These are phyloP conservation scores for Zootermopsis nevadensis DNA, from an alignment of 2,888 invertebrate genomes.

Conservation along the genomic window DNA sequence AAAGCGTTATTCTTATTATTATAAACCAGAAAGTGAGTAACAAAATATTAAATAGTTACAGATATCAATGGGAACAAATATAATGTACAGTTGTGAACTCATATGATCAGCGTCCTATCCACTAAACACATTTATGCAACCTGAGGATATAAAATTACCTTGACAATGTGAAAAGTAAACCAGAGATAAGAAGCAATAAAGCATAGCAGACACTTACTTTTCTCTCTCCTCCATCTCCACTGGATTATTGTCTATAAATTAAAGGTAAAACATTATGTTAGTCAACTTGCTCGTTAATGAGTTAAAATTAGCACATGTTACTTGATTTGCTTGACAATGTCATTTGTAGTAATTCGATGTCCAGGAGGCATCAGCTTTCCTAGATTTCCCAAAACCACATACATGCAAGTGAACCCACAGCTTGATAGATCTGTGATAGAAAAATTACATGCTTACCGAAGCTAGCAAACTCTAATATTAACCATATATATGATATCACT, in stretches of 20 bases:
- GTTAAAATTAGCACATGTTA: conserved; percentile 35
- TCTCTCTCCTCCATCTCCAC: conserved; percentile 86
- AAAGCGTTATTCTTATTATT: neutral
- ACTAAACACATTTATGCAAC: neutral
- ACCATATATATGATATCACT: conserved; percentile 26
- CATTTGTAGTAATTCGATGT: conserved; percentile 41
- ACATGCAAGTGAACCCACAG: conserved; percentile 47
- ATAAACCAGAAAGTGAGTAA: neutral
- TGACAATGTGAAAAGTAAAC: neutral
- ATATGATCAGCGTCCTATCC: neutral
- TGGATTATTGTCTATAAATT: conserved; percentile 79
- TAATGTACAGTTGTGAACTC: neutral
- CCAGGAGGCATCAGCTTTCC: conserved; percentile 38
- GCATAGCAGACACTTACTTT: conserved; percentile 74
- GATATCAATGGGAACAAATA: neutral
- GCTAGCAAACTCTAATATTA: neutral
- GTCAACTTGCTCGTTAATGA: conserved; percentile 57
- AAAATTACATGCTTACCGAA: conserved; percentile 39
- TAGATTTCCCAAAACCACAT: conserved; percentile 28
- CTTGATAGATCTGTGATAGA: conserved; percentile 33
- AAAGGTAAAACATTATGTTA: conserved; percentile 64
- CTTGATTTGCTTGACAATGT: conserved; percentile 43
- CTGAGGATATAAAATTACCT: neutral
- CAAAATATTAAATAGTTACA: neutral
- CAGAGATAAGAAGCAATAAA: conserved; percentile 24